These are phyloP conservation scores for Cyprinus carpio DNA, from an alignment of 2,113 vertebrate species.

Conservation along the genomic window DNA sequence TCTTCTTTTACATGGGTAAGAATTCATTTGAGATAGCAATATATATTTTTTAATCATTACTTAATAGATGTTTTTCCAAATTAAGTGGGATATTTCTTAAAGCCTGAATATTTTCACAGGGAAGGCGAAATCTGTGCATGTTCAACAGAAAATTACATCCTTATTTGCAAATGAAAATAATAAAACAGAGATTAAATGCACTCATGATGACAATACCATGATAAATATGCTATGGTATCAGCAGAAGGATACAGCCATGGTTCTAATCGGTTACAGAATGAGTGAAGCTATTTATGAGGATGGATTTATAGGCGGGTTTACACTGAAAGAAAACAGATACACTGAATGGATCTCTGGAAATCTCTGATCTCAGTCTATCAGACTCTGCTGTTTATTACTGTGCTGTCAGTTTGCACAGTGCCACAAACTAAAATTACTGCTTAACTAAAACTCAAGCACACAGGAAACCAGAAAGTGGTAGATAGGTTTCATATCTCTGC, in stretches of 20 bases:
- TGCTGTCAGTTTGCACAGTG: constrained; percentile 69
- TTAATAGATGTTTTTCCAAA: too few species aligned
- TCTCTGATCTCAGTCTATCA: neutral
- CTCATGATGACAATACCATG: constrained; percentile 47
- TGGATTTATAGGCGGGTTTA: constrained; percentile 46
- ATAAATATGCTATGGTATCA: constrained; percentile 62
- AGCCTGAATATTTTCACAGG: constrained; percentile 44
- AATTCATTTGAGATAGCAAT: neutral
- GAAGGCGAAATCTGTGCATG: constrained; percentile 29
- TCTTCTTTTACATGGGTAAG: constrained; percentile 1
- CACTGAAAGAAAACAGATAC: neutral
- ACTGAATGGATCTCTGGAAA: constrained; percentile 49
- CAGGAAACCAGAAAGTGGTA: neutral
- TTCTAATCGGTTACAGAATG: constrained; percentile 56
- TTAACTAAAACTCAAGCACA: constrained; percentile 57
- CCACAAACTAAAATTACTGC: constrained; percentile 48
- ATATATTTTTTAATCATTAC: too few species aligned
- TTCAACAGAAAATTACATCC: constrained; percentile 45
- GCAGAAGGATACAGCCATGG: constrained; percentile 53
- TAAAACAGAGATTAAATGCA: constrained; percentile 52
- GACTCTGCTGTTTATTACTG: too few species aligned
- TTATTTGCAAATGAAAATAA: constrained; percentile 26
- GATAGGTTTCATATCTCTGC: neutral
- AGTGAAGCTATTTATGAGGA: neutral
- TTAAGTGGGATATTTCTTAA: too few species aligned